A percentile compares a stretch with the other conserved stretches of the same genome.
These are phyloP conservation scores for Drosophila bocqueti DNA, from an alignment of 1,140 invertebrate species.

Conservation along the genomic window DNA sequence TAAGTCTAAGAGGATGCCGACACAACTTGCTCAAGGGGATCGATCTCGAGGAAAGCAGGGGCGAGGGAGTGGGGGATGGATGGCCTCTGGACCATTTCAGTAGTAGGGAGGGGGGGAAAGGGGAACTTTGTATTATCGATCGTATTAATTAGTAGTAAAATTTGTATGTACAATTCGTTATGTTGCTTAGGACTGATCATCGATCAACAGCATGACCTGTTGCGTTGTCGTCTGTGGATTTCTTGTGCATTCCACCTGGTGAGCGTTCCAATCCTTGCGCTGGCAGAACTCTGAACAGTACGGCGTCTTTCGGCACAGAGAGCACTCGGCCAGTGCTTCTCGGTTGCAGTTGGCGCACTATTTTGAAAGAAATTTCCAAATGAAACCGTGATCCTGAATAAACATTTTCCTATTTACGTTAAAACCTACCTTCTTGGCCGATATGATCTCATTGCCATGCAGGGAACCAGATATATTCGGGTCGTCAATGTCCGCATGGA, in stretches of 20 bases:
- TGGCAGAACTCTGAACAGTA: constrained; percentile 96
- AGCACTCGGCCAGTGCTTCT: constrained; percentile 94
- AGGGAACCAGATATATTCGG: constrained; percentile 83
- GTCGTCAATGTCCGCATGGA: constrained; percentile 87
- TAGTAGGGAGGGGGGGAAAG: constrained; percentile 8
- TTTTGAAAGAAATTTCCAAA: background rate
- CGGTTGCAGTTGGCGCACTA: constrained; percentile 95
- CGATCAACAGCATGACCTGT: constrained; percentile 89
- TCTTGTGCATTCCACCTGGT: constrained; percentile 93
- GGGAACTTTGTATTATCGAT: constrained; percentile 67
- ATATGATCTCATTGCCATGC: constrained; percentile 82
- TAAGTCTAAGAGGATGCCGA: constrained; percentile 70
- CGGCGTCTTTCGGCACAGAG: constrained; percentile 92
- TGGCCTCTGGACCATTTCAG: constrained; percentile 9
- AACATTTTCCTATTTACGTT: too few species aligned
- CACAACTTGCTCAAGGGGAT: constrained; percentile 49
- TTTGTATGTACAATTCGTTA: constrained; percentile 82
- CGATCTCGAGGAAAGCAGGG: constrained; percentile 1
- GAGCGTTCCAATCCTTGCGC: constrained; percentile 93
- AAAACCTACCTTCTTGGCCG: constrained; percentile 80
- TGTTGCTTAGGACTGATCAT: constrained; percentile 86
- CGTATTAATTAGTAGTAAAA: constrained; percentile 83
- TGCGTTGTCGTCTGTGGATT: constrained; percentile 86
- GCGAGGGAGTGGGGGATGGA: constrained; percentile 9
- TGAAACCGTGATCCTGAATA: background rate